phyloP scores from a whole-genome alignment of 2,113 vertebrate species.

The Pterocles burchelli region DNA sequence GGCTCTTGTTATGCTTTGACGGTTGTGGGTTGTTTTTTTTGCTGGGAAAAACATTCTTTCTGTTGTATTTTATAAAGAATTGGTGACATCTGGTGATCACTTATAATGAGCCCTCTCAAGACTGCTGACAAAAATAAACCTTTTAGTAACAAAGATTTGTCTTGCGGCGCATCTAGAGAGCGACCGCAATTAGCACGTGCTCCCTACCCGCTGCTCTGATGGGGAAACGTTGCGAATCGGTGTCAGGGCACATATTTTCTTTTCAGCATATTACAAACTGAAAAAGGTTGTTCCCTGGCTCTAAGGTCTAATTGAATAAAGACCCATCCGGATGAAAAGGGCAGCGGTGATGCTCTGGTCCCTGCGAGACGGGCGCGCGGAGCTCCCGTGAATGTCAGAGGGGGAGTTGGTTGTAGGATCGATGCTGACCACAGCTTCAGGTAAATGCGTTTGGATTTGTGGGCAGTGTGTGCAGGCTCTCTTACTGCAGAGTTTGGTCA shows the following conservation, averaged over 20 bases:
- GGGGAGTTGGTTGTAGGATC: background rate
- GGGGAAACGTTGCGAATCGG: background rate
- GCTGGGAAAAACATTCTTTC: background rate
- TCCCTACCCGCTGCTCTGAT: background rate
- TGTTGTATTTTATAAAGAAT: constrained; percentile 18
- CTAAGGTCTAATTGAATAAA: background rate
- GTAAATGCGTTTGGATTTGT: background rate
- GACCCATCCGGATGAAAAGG: background rate
- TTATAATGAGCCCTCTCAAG: constrained; percentile 21
- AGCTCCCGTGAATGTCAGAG: background rate
- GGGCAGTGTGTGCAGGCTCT: background rate
- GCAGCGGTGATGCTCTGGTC: background rate
- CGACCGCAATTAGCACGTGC: background rate
- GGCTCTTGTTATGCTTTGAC: background rate
- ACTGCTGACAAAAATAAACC: background rate
- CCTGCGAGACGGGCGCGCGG: rapidly evolving
- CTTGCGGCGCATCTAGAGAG: background rate
- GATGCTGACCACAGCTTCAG: rapidly evolving
- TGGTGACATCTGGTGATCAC: constrained; percentile 47
- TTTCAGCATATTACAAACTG: background rate
- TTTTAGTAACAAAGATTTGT: background rate
- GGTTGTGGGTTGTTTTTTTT: background rate
- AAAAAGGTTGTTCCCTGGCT: background rate
- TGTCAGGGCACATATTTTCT: background rate
- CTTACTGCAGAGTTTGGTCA: background rate